These are phyloP conservation scores for Thymelicus acteon DNA, from an alignment of 2,888 invertebrate genomes.

Conservation along the genomic window DNA sequence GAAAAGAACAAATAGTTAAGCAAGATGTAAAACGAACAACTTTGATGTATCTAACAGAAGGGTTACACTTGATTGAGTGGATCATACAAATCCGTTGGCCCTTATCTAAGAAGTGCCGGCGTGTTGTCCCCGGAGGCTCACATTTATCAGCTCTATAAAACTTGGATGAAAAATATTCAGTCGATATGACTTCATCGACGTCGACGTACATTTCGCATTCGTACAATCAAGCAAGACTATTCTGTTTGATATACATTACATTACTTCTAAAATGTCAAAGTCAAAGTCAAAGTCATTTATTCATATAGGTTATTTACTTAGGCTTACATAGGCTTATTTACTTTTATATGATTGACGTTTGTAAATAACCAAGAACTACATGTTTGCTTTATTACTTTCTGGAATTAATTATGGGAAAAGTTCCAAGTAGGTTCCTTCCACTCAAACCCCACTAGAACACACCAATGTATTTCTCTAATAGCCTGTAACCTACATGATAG, in stretches of 20 bases:
- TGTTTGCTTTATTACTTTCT: too few relatives aligned
- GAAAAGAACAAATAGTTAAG: not conserved
- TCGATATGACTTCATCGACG: conserved; percentile 75
- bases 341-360: too few relatives aligned
- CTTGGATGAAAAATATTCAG: conserved; percentile 76
- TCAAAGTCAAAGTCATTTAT: not conserved
- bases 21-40: conserved; percentile 11
- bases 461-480: too few relatives aligned
- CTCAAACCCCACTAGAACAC: too few relatives aligned
- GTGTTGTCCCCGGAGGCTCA: conserved; percentile 66
- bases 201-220: not conserved
- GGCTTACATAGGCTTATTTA: too few relatives aligned
- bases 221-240: not conserved
- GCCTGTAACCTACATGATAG: too few relatives aligned
- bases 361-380: too few relatives aligned
- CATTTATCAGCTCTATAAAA: conserved; percentile 80
- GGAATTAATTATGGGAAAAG: too few relatives aligned
- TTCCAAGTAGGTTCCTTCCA: too few relatives aligned
- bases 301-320: too few relatives aligned
- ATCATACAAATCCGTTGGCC: conserved; percentile 9
- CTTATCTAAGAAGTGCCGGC: conserved; percentile 71
- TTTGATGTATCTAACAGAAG: conserved; percentile 22
- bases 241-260: too few relatives aligned
- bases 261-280: too few relatives aligned
- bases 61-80: conserved; percentile 14